Conservation (phyloP, 2,797 vertebrate species). For the Epinephelus malabaricus region DNA sequence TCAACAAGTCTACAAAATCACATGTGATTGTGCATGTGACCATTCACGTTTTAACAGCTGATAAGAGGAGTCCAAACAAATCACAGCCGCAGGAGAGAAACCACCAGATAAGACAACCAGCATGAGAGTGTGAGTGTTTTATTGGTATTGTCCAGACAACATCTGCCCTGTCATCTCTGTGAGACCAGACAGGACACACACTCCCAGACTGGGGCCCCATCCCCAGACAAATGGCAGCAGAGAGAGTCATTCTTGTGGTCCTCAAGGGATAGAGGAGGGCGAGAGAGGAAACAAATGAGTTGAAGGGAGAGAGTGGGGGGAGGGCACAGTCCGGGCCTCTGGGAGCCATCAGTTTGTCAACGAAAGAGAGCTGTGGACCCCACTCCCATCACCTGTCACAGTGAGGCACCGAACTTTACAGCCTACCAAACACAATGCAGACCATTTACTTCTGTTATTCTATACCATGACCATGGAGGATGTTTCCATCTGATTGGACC, state of each 20-base stretch:
- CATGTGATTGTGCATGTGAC: too few relatives aligned
- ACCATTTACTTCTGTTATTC: constrained; percentile 20
- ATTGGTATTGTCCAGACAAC: constrained; percentile 42
- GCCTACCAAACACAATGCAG: constrained; percentile 37
- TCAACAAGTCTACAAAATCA: too few relatives aligned
- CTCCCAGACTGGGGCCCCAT: constrained; percentile 27
- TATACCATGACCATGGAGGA: too few relatives aligned
- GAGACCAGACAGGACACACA: constrained; percentile 30
- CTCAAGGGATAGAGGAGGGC: too few relatives aligned
- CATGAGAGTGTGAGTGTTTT: not conserved
- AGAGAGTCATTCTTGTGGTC: constrained; percentile 23
- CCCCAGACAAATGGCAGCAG: constrained; percentile 33
- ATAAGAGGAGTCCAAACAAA: not conserved
- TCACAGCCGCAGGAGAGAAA: not conserved
- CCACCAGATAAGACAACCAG: too few relatives aligned
- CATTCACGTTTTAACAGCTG: too few relatives aligned
- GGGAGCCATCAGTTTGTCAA: constrained; percentile 49
- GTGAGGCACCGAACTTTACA: constrained; percentile 26
- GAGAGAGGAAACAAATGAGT: too few relatives aligned
- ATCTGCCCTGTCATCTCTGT: constrained; percentile 28
- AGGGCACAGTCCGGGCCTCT: constrained; percentile 17
- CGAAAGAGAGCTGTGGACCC: constrained; percentile 24
- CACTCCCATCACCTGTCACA: constrained; percentile 47
- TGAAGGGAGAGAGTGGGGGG: not conserved
- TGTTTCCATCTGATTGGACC: constrained; percentile 10